Percentiles rank a stretch among this genome's conserved stretches.
Conservation (phyloP, 2,113 vertebrate species). For the Calonectris borealis region DNA sequence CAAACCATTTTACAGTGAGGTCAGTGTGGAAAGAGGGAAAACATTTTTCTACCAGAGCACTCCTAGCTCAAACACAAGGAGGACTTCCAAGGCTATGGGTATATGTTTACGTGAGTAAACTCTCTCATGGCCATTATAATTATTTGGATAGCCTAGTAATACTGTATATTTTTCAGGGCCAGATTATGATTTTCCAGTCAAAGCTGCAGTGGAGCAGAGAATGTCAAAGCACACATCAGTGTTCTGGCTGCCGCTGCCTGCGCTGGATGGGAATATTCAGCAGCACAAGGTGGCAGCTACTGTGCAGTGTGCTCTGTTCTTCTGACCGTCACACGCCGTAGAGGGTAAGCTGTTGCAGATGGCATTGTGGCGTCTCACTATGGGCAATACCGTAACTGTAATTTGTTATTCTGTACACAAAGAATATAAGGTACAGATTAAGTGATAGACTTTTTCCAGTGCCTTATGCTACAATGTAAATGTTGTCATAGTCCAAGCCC, state of each 20-base stretch:
- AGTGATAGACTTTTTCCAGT: not conserved
- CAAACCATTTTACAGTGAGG: not conserved
- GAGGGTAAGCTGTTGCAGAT: not conserved
- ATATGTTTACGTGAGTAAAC: fast-evolving
- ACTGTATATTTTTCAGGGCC: not conserved
- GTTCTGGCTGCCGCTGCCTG: not conserved
- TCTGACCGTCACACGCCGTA: fast-evolving
- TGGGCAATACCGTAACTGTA: not conserved
- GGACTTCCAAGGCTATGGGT: not conserved
- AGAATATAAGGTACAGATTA: not conserved
- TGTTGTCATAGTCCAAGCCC: not conserved
- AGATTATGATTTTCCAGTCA: not conserved
- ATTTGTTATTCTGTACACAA: not conserved
- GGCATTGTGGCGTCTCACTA: not conserved
- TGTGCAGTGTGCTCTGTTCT: not conserved
- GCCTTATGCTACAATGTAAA: not conserved
- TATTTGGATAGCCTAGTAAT: not conserved
- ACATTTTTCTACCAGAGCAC: not conserved
- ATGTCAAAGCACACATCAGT: fast-evolving
- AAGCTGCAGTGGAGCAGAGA: not conserved
- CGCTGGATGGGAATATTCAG: fast-evolving
- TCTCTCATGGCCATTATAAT: not conserved
- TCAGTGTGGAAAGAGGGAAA: not conserved
- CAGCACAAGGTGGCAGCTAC: not conserved
- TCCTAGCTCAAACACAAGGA: not conserved